Evolutionary conservation across 2,797 vertebrate genomes (phyloP), one percentile per base, ranked within the genome.

Genomic region (Agapornis canus): DNA sequence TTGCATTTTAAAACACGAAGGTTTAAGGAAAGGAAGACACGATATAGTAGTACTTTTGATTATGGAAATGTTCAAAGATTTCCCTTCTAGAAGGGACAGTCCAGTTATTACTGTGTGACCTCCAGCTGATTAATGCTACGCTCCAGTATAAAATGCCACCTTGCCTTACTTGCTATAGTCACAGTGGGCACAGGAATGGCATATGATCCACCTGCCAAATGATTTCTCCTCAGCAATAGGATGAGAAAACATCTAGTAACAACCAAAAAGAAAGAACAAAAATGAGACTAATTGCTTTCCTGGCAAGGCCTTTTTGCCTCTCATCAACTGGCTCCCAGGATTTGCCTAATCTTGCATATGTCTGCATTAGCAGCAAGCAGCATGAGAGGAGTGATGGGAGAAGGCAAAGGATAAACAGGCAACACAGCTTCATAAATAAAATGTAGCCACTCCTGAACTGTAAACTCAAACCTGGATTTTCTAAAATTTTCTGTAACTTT

Each of bases 311-410:
- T 1, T 68, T 87, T 65, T 95, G 79, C 54, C 61, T 66, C 49
- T 92, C 84, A 76, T 89, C 89, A 94, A 13, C 60, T 61, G 59
- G 40, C 91, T 92, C 80, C 70, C 70, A 91, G 52, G 59, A 94
- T 91, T 95, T 92, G 77, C 89, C 89, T 94, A 56, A 92, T 93
- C 90, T 80, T 93, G 93, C 75, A 95, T 84, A 90, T 27, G 94
- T 94, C 91, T 95, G 91, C 84, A 89, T 86, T 65, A 94, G 73
- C 49, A 91, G 72, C 72, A 86, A 72, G 54, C 40, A 86, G 64
- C 64, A 59, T 15, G 64, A 80, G 61, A 81, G 57, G 35, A 73
- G 18, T 21, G 29, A 76, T 13, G 29, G 49, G 39, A 72, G 37
- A 86, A 77, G n/a, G 60, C 73, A 68, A 49, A 63, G 43, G 52